A percentile compares a stretch with the other conserved stretches of the same genome.
Evolutionary conservation across 2,113 vertebrate genomes (phyloP).

Genomic region (Eulacestoma nigropectus): DNA sequence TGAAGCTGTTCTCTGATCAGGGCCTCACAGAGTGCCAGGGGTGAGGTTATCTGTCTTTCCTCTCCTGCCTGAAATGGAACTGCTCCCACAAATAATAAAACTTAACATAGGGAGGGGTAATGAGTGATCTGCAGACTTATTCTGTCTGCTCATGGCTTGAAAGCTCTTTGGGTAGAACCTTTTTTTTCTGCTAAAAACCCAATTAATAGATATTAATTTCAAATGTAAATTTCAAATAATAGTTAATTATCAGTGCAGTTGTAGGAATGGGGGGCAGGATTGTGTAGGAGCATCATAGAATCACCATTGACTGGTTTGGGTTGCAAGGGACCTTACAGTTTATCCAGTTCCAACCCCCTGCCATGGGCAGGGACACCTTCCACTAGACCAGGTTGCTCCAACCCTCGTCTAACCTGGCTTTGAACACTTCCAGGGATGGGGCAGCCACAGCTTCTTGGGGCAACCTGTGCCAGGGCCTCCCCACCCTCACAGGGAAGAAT

Average conservation of each 20-base stretch:
- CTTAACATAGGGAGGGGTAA: neutral
- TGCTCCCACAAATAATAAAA: neutral
- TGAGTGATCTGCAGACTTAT: neutral
- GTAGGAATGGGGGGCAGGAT: neutral
- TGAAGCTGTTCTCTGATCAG: neutral
- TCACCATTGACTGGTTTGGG: neutral
- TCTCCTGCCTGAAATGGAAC: neutral
- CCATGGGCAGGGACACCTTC: neutral
- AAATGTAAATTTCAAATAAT: neutral
- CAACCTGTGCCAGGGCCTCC: neutral
- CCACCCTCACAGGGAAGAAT: neutral
- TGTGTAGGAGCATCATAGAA: neutral
- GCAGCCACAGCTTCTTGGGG: neutral
- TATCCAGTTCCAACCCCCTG: neutral
- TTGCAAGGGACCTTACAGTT: neutral
- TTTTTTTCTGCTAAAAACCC: neutral
- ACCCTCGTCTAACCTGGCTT: accelerated
- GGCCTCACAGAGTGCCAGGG: accelerated
- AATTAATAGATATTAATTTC: neutral
- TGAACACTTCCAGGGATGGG: neutral
- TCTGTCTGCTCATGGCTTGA: neutral
- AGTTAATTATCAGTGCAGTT: neutral
- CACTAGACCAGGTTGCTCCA: accelerated
- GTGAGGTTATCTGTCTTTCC: neutral
- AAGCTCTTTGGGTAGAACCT: neutral